Conservation (phyloP, 2,888 invertebrate genomes). For the Calliopum simillimum region DNA sequence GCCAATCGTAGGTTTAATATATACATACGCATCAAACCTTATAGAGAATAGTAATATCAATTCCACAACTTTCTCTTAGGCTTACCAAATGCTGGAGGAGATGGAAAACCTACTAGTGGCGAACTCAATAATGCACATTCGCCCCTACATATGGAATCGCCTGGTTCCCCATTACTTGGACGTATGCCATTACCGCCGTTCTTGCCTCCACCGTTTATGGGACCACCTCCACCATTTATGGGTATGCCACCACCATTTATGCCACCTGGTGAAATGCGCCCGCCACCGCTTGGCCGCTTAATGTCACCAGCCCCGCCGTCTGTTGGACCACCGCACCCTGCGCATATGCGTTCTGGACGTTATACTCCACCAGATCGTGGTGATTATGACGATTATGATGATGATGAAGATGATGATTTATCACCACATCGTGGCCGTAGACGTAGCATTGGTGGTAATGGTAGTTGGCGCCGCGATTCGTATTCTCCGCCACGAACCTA, state of each 20-base stretch:
- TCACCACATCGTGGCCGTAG: slow-evolving; percentile 33
- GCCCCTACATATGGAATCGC: slow-evolving; percentile 65
- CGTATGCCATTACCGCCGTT: slow-evolving; percentile 71
- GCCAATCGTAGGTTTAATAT: slow-evolving; percentile 48
- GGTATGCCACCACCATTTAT: slow-evolving; percentile 69
- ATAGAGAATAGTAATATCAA: slow-evolving; percentile 18
- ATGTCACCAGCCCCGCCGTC: slow-evolving; percentile 68
- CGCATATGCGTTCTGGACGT: slow-evolving; percentile 43
- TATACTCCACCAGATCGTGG: slow-evolving; percentile 43
- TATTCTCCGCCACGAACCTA: slow-evolving; percentile 62
- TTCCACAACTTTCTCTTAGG: neutral
- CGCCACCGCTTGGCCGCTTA: slow-evolving; percentile 70
- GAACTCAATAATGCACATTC: slow-evolving; percentile 61
- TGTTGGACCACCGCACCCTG: slow-evolving; percentile 15
- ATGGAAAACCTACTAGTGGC: slow-evolving; percentile 43
- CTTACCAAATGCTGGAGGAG: slow-evolving; percentile 40
- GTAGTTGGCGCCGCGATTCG: slow-evolving; percentile 57
- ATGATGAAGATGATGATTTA: slow-evolving; percentile 45
- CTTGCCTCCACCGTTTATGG: slow-evolving; percentile 74
- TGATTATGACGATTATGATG: slow-evolving; percentile 51
- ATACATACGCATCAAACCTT: no score
- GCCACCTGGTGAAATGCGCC: slow-evolving; percentile 70
- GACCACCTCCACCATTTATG: slow-evolving; percentile 74
- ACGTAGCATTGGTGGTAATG: slow-evolving; percentile 45
- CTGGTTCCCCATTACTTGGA: slow-evolving; percentile 67